Base-by-base conservation (phyloP, 2,888 invertebrate species). In the Eristalinus sepulchralis region DNA sequence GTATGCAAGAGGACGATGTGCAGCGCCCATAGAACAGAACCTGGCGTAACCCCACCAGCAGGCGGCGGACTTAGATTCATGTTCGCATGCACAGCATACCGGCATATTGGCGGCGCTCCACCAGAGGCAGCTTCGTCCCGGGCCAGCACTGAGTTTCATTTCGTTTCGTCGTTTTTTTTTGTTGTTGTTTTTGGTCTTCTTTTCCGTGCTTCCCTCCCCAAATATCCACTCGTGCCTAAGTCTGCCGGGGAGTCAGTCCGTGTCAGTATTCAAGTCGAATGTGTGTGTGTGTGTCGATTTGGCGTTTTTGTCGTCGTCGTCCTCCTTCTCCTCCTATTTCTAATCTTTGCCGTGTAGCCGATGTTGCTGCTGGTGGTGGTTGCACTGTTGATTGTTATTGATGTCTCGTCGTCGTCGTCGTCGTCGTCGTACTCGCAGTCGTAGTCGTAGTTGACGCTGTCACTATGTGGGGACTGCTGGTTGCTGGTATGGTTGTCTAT, bases 361-460 rank as follows among this genome's bases (percentile, higher is more conserved):
- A 66, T 68, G 33, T 53, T 78, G 55, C 60, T 75, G 57, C 55
- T 85, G 57, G 24, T 83, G 63, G 66, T 83, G 59, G 83, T 36
- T 78, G 72, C 62, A 63, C 70, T 87, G 83, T 83, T 87, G 87
- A 83, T 87, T 83, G 75, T 86, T 86, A 83, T 86, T 83, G 83
- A 80, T 80, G 87, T 76, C 83, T 83, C 83, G 83, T 83, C 83
- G 86, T 77, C 53, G 75, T 76, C 34, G 70, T 68, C 59, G 83
- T 72, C 34, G 64, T 39, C n/a, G 47, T 34, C 39, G 39, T 34
- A 34, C 9, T 34, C 34, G 34, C 10, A 27, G 27, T 27, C 27
- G 9, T 33, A 2, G 31, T 47, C 62, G 57, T 72, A 34, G 62
- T 17, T 13, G 57, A 59, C 27, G 62, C 67, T 82, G 76, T 86